A percentile compares a stretch with the other conserved stretches of the same genome.
These are phyloP conservation scores for Orthonyx spaldingii DNA, from an alignment of 2,113 vertebrate species.

Conservation along the genomic window DNA sequence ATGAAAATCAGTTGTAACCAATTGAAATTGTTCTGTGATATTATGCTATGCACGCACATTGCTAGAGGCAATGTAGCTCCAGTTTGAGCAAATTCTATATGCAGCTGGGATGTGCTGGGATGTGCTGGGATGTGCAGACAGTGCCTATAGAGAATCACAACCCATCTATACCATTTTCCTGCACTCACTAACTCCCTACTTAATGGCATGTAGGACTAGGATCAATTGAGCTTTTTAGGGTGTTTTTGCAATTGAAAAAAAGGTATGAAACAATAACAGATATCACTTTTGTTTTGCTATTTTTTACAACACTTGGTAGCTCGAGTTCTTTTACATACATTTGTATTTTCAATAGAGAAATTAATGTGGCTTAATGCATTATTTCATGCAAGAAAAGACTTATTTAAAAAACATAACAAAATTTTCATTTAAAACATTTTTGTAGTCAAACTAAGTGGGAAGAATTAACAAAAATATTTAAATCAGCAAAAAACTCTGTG, in stretches of 20 bases:
- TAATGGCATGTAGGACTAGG: background rate
- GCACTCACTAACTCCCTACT: background rate
- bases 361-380: background rate
- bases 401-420: background rate
- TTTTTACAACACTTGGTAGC: background rate
- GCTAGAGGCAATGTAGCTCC: background rate
- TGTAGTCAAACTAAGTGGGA: background rate
- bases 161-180: background rate
- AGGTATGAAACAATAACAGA: accelerated
- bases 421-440: background rate
- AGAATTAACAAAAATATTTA: background rate
- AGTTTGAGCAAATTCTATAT: background rate
- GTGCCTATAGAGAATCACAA: background rate
- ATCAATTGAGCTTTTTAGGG: background rate
- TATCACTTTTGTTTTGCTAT: background rate
- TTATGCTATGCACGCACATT: background rate
- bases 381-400: background rate
- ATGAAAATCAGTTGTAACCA: background rate
- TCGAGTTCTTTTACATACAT: background rate
- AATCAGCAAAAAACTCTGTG: background rate
- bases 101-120: background rate
- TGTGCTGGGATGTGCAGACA: background rate
- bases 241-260: background rate
- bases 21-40: background rate
- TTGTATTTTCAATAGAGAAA: background rate